Conservation (phyloP, 2,113 vertebrate genomes). For the Terrapene triunguis region DNA sequence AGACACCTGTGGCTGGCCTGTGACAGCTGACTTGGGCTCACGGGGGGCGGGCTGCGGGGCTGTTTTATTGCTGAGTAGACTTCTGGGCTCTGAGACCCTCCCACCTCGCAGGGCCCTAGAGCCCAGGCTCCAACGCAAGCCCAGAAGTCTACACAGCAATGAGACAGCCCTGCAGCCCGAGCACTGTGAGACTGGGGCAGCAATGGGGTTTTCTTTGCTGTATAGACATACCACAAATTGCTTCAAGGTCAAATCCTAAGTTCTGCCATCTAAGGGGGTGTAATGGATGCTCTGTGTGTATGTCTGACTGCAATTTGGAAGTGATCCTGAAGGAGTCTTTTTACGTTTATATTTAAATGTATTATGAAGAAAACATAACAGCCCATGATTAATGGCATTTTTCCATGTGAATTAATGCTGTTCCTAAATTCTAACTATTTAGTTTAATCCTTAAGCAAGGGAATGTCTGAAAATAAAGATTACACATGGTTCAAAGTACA, state of each 20-base stretch:
- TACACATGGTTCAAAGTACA: no score
- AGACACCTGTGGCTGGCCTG: background rate
- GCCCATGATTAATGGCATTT: slow-evolving; percentile 17
- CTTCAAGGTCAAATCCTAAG: background rate
- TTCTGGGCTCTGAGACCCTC: background rate
- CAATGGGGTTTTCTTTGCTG: no score
- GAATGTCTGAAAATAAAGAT: slow-evolving; percentile 56
- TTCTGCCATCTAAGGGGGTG: background rate
- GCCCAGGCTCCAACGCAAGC: no score
- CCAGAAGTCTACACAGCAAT: no score
- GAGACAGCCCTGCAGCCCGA: no score
- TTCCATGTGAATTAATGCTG: slow-evolving; percentile 53
- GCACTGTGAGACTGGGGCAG: no score
- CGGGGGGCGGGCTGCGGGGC: no score
- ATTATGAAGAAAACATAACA: background rate
- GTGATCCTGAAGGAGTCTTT: background rate
- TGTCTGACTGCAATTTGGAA: slow-evolving; percentile 3
- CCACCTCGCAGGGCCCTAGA: background rate
- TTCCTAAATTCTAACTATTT: slow-evolving; percentile 26
- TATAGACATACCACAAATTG: no score
- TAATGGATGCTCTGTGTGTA: background rate
- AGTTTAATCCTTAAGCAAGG: slow-evolving; percentile 42
- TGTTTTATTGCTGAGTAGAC: background rate
- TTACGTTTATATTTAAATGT: background rate
- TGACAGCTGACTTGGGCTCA: background rate